These are phyloP conservation scores for Mythimna albipuncta DNA, from an alignment of 2,888 invertebrate species.

Conservation along the genomic window DNA sequence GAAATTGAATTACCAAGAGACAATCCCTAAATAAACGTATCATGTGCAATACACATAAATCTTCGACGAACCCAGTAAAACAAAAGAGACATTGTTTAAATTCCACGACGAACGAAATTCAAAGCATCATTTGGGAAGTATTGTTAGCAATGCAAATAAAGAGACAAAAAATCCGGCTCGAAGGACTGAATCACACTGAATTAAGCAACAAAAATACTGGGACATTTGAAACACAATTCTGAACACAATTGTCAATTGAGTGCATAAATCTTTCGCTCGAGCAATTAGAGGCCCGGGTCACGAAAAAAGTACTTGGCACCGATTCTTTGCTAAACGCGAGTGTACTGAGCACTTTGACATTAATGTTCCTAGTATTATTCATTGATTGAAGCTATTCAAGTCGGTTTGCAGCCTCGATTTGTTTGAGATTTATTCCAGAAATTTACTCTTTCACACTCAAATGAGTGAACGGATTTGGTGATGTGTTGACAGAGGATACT, in stretches of 20 bases:
- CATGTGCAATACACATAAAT: conserved; percentile 34
- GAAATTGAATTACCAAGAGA: conserved; percentile 5
- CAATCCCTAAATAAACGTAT: conserved; percentile 19
- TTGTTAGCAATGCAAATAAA: conserved; percentile 54
- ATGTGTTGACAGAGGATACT: too few relatives aligned
- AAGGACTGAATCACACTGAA: conserved; percentile 46
- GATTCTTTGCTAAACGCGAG: conserved; percentile 49
- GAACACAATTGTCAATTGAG: conserved; percentile 52
- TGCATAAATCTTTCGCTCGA: conserved; percentile 61
- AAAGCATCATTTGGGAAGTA: conserved; percentile 55
- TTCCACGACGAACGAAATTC: conserved; percentile 43
- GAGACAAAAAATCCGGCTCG: conserved; percentile 40
- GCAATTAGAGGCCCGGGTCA: conserved; percentile 57
- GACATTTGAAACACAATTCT: conserved; percentile 41
- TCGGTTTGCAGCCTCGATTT: conserved; percentile 40
- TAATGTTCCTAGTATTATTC: conserved; percentile 53
- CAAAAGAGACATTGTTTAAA: conserved; percentile 44
- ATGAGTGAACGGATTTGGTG: too few relatives aligned
- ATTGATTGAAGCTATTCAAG: conserved; percentile 54
- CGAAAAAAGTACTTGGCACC: conserved; percentile 59
- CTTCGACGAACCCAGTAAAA: conserved; percentile 41
- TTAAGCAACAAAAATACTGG: conserved; percentile 54
- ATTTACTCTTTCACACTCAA: neutral
- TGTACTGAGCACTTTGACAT: conserved; percentile 49
- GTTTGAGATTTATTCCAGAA: conserved; percentile 30